These are phyloP conservation scores for Euzophera pinguis DNA, from an alignment of 2,888 invertebrate genomes.

Conservation along the genomic window DNA sequence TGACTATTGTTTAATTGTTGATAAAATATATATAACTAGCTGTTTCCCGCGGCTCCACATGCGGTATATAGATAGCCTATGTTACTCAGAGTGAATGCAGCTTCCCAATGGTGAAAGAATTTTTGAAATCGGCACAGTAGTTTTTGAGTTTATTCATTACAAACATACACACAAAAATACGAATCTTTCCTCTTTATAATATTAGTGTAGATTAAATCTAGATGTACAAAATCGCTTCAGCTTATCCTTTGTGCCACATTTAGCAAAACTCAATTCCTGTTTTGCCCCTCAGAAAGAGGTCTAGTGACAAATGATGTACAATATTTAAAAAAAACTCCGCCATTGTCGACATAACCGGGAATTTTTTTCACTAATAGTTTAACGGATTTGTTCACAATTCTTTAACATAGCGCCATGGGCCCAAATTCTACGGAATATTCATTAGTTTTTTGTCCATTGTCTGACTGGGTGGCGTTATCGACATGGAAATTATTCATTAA, in stretches of 20 bases:
- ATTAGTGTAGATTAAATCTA: no score
- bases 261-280: constrained; percentile 48
- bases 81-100: no score
- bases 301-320: constrained; percentile 71
- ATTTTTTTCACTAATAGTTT: constrained; percentile 47
- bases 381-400: constrained; percentile 36
- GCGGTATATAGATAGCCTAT: no score
- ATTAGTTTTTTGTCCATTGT: constrained; percentile 13
- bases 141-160: no score
- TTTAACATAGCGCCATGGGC: constrained; percentile 9
- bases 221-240: constrained; percentile 23
- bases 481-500: constrained; percentile 3
- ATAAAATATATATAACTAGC: no score
- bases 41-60: no score
- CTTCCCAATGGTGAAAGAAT: no score
- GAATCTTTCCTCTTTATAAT: no score
- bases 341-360: constrained; percentile 43
- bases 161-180: no score
- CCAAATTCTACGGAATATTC: constrained; percentile 13
- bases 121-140: no score
- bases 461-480: constrained; percentile 9
- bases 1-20: no score
- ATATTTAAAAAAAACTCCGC: constrained; percentile 61
- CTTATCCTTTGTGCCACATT: constrained; percentile 23
- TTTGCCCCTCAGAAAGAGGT: constrained; percentile 48